Evolutionary conservation across 2,113 vertebrate genomes (phyloP).

Genomic region (Rhinopomastus cyanomelas): DNA sequence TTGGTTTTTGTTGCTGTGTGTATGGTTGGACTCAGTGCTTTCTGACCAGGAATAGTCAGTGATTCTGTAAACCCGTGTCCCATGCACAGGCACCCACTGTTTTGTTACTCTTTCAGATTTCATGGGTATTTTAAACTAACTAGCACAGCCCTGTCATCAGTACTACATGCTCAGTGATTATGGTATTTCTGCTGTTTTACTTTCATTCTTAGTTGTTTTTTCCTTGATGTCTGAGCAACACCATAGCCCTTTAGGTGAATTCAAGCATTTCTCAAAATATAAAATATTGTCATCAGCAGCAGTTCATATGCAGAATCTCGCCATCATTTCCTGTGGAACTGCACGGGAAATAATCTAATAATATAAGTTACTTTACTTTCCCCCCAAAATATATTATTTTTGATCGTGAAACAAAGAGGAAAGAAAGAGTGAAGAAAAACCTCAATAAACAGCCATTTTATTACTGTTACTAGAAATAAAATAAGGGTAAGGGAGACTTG

Average conservation of each 20-base stretch:
- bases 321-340: background rate
- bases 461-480: conserved; percentile 70
- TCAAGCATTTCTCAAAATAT: background rate
- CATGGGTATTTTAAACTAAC: background rate
- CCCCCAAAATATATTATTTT: conserved; percentile 75
- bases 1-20: too few relatives aligned
- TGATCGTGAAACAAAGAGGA: conserved; percentile 64
- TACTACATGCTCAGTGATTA: background rate
- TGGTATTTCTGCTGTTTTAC: background rate
- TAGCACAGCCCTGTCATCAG: background rate
- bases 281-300: background rate
- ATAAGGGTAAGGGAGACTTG: conserved; percentile 37
- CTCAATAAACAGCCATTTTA: conserved; percentile 78
- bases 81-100: background rate
- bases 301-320: background rate
- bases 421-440: conserved; percentile 28
- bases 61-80: background rate
- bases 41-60: too few relatives aligned
- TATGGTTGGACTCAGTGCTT: too few relatives aligned
- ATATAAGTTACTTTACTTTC: conserved; percentile 67
- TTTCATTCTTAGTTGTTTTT: background rate
- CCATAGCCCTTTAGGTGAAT: background rate
- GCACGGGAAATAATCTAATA: background rate
- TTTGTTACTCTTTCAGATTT: background rate
- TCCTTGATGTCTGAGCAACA: background rate